phyloP scores from a whole-genome alignment of 2,113 vertebrate genomes.

The Hyperopisus bebe region DNA sequence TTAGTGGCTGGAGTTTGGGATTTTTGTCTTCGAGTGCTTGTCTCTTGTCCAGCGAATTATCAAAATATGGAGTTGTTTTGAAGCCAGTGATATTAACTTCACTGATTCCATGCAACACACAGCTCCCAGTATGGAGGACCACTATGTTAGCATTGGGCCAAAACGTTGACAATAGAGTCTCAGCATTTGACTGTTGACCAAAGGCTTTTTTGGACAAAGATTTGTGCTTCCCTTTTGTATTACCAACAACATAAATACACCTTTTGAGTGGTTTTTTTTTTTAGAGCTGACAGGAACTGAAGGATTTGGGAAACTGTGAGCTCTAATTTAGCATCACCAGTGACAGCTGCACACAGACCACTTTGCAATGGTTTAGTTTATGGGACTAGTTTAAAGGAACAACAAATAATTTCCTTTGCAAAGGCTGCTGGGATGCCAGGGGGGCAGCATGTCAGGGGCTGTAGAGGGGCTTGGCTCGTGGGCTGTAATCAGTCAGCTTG shows the following conservation, averaged over 20 bases:
- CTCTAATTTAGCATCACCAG: conserved; percentile 15
- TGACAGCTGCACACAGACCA: conserved; percentile 32
- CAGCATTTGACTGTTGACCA: neutral
- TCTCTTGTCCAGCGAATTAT: neutral
- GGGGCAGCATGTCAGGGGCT: conserved; percentile 17
- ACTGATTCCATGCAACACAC: neutral
- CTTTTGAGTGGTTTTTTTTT: neutral
- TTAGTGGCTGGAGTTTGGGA: neutral
- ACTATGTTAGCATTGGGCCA: neutral
- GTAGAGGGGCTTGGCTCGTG: conserved; percentile 28
- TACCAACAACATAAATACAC: neutral
- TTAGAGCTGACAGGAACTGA: conserved; percentile 15
- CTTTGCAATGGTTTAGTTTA: conserved; percentile 29
- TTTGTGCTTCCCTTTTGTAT: neutral
- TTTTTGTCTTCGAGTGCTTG: neutral
- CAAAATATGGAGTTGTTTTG: neutral
- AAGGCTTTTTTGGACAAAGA: neutral
- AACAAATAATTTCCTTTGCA: conserved; percentile 39
- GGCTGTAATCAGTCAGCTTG: conserved; percentile 28
- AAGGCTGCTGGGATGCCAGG: conserved; percentile 27
- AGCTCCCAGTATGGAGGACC: neutral
- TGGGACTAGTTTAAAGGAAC: conserved; percentile 35
- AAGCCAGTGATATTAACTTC: neutral
- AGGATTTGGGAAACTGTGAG: conserved; percentile 15
- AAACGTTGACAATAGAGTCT: neutral